Evolutionary conservation across 2,113 vertebrate genomes (phyloP).

Genomic region (Paradoxurus hermaphroditus): DNA sequence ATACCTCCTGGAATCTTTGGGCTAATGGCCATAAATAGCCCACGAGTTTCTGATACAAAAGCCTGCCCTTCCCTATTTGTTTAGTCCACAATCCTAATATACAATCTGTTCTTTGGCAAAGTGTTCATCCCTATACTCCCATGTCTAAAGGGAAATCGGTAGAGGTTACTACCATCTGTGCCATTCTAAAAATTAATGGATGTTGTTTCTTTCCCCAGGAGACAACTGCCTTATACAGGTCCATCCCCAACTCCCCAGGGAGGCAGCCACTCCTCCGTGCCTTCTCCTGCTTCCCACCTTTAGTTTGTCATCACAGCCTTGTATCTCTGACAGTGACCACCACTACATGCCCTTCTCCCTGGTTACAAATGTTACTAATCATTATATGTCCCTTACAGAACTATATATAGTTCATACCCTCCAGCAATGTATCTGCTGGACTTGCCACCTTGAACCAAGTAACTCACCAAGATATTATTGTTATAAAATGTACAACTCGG

Average conservation of each 20-base stretch:
- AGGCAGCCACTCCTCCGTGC: rapidly evolving
- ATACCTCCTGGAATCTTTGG: too few species aligned
- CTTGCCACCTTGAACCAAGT: neutral
- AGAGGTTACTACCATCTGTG: too few species aligned
- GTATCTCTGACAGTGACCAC: neutral
- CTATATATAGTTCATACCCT: neutral
- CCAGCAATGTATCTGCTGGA: neutral
- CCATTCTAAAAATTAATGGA: neutral
- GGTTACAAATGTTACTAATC: neutral
- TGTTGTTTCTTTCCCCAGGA: neutral
- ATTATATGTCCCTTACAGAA: neutral
- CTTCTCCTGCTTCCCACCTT: neutral
- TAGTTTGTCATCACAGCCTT: neutral
- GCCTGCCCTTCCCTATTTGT: too few species aligned
- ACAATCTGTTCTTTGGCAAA: too few species aligned
- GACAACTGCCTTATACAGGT: neutral
- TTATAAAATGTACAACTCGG: neutral
- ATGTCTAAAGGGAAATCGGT: too few species aligned
- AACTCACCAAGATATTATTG: neutral
- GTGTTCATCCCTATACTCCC: too few species aligned
- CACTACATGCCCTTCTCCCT: neutral
- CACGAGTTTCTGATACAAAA: too few species aligned
- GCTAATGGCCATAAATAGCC: too few species aligned
- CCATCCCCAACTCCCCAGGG: neutral
- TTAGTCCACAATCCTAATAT: too few species aligned